Percentiles rank a stretch among this genome's conserved stretches.
phyloP scores from a whole-genome alignment of 2,888 invertebrate species.

The Eumerus sabulonum region DNA sequence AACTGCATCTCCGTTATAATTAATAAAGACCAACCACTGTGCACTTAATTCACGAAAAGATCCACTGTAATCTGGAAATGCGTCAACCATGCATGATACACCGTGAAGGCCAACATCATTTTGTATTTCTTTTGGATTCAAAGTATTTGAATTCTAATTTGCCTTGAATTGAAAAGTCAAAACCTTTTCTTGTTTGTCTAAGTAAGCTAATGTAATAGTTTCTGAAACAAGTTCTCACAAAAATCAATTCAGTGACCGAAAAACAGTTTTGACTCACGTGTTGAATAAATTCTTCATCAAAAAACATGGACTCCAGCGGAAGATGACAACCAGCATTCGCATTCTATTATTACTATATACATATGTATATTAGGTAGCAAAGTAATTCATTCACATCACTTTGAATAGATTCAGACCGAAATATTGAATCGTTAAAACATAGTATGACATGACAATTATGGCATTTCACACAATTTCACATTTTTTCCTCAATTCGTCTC shows the following conservation, averaged over 20 bases:
- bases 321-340: slow-evolving; percentile 11
- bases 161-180: slow-evolving; percentile 16
- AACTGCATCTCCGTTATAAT: no score
- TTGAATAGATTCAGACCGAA: slow-evolving; percentile 21
- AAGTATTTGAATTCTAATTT: slow-evolving; percentile 13
- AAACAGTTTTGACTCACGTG: slow-evolving; percentile 15
- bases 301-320: no score
- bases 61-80: slow-evolving; percentile 11
- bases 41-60: no score
- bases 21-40: no score
- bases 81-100: slow-evolving; percentile 19
- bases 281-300: slow-evolving; percentile 23
- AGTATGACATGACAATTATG: not conserved
- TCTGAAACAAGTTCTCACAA: slow-evolving; percentile 12
- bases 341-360: slow-evolving; percentile 19
- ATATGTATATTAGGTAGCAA: slow-evolving; percentile 9
- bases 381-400: slow-evolving; percentile 18
- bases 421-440: slow-evolving; percentile 22
- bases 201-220: slow-evolving; percentile 1
- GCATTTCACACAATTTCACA: no score
- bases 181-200: slow-evolving; percentile 4
- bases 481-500: not conserved
- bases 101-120: slow-evolving; percentile 20
- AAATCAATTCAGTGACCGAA: slow-evolving; percentile 22
- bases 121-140: slow-evolving; percentile 16